Base-by-base conservation (phyloP, 2,888 invertebrate genomes). In the Alentia gelatinosa region DNA sequence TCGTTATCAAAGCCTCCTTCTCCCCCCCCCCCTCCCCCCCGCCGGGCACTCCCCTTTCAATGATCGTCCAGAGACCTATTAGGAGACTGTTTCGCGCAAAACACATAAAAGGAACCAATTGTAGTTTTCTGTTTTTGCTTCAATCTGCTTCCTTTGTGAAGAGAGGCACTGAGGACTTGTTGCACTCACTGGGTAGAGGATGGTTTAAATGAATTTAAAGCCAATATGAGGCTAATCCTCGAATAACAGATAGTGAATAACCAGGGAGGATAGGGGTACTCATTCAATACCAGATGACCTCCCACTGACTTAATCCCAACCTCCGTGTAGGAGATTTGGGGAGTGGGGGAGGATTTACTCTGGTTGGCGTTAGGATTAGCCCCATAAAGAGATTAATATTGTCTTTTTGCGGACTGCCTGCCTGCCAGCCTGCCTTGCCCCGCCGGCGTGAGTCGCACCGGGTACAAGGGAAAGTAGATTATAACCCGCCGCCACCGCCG, bases 391-490 rank as follows among this genome's bases (percentile, higher is more conserved):
- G 68, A 30, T 12, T 30, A 1, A 68, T 68, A 68, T 68, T 26
- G 26, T 68, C 68, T 26, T 30, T 30, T 68, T 12, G n/a, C 33
- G 23, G 30, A 12, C 26, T 30, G 23, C 12, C 26, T 30, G 4
- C 30, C 68, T 7, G 47, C 68, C 30, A 30, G 30, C 26, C 68
- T 68, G 30, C 68, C 68, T 12, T 12, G 26, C 68, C 68, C 19
- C n/a, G 5, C 56, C n/a, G 1, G 56, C 15, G 15, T 7, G 19
- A 56, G 56, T 19, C 56, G 19, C 56, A 19, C 56, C 68, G 68
- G 68, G 68, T 68, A 68, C 68, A 68, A 68, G 68, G 30, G n/a
- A 68, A 68, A 68, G 68, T 26, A 68, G 68, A 68, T 68, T 68
- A 68, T 68, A 30, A 68, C 68, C 33, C 7, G 47, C 47, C 47